Evolutionary conservation across 2,797 vertebrate genomes (phyloP).

Genomic region (Florisuga fusca): DNA sequence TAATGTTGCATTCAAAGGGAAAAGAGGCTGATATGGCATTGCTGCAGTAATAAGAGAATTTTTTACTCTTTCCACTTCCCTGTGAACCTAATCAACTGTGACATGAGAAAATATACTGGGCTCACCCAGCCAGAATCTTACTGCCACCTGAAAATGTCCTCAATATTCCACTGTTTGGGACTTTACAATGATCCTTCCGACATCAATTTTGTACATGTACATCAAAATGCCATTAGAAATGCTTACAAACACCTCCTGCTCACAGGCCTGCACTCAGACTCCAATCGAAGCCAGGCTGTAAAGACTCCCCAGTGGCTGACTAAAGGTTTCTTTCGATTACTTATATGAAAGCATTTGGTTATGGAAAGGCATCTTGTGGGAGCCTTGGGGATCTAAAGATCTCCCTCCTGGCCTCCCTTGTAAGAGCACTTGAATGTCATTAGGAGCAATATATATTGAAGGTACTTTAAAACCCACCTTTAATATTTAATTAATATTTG

Average conservation of each 20-base stretch:
- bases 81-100: conserved; percentile 99
- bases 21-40: conserved; percentile 85
- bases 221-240: conserved; percentile 99
- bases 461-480: conserved; percentile 55
- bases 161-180: conserved; percentile 83
- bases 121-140: conserved; percentile 91
- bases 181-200: conserved; percentile 85
- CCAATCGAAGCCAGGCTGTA: conserved; percentile 62
- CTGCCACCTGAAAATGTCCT: conserved; percentile 88
- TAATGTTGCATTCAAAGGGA: conserved; percentile 88
- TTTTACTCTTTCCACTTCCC: conserved; percentile 88
- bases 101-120: conserved; percentile 96
- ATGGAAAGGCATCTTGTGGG: conserved; percentile 68
- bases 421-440: conserved; percentile 52
- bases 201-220: conserved; percentile 93
- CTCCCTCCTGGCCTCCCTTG: neutral
- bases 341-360: conserved; percentile 79
- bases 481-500: conserved; percentile 62
- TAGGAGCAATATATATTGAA: conserved; percentile 42
- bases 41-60: conserved; percentile 87
- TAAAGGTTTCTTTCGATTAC: conserved; percentile 77
- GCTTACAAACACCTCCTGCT: conserved; percentile 86
- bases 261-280: conserved; percentile 76
- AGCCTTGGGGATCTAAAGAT: conserved; percentile 36
- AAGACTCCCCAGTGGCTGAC: conserved; percentile 74